Evolutionary conservation across 2,888 invertebrate genomes (phyloP).

Genomic region (Sympetrum striolatum): DNA sequence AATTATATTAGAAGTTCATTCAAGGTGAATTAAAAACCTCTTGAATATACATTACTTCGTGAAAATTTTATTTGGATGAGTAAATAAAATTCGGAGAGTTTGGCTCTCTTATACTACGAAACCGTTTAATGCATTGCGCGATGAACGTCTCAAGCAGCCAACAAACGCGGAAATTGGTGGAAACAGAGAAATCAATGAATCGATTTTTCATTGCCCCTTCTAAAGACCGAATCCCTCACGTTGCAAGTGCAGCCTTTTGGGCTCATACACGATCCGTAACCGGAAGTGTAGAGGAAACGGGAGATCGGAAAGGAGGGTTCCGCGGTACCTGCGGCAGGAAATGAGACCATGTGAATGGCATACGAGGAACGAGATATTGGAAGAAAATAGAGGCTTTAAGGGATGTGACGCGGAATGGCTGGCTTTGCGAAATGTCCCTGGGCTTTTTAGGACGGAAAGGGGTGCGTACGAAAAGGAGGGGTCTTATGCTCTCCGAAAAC

Average conservation of each 20-base stretch:
- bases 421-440: slow-evolving; percentile 23
- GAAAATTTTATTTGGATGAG: too few species aligned
- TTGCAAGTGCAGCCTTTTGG: background rate
- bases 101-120: too few species aligned
- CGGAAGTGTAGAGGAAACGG: slow-evolving; percentile 5
- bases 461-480: background rate
- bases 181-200: background rate
- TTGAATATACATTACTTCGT: too few species aligned
- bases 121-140: too few species aligned
- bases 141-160: background rate
- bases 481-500: background rate
- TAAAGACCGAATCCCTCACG: background rate
- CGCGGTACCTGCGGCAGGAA: background rate
- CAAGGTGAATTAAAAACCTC: too few species aligned
- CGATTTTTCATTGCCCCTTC: background rate
- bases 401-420: slow-evolving; percentile 8
- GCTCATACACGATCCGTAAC: background rate
- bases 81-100: too few species aligned
- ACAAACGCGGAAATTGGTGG: background rate
- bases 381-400: slow-evolving; percentile 23
- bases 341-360: background rate
- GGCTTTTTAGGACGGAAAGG: background rate
- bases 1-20: too few species aligned
- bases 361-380: background rate
- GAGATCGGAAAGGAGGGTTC: background rate